phyloP scores from a whole-genome alignment of 2,888 invertebrate species.

The Thecocarcelia acutangulata region DNA sequence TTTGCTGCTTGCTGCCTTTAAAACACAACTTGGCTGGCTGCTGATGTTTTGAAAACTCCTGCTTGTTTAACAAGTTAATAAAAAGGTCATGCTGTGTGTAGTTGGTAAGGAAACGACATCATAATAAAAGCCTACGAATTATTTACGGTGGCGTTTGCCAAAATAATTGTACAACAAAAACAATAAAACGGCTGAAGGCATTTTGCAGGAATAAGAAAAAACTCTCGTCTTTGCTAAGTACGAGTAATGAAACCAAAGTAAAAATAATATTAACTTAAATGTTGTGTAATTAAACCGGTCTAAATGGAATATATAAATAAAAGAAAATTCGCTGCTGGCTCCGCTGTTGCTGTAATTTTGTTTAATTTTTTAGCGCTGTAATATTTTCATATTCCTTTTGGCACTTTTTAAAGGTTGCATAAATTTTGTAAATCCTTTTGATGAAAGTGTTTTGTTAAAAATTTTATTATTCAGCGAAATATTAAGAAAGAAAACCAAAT shows the following conservation, averaged over 20 bases:
- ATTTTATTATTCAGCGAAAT: too few relatives aligned
- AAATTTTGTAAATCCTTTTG: too few relatives aligned
- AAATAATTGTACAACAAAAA: conserved; percentile 2
- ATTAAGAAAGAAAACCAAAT: too few relatives aligned
- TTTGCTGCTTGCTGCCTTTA: background rate
- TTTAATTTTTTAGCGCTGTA: too few relatives aligned
- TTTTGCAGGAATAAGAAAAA: background rate
- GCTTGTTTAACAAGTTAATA: conserved; percentile 43
- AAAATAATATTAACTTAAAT: conserved; percentile 4
- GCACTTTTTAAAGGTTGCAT: background rate
- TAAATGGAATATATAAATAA: conserved; percentile 2
- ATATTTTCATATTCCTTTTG: background rate
- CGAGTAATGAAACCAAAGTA: background rate
- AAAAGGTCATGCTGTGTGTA: conserved; percentile 24
- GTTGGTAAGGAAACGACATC: conserved; percentile 26
- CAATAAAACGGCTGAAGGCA: background rate
- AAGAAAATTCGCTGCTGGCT: background rate
- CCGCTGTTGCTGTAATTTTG: too few relatives aligned
- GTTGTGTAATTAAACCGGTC: conserved; percentile 17
- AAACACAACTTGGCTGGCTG: background rate
- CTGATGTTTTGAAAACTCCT: background rate
- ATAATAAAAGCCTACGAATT: background rate
- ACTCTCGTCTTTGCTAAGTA: too few relatives aligned
- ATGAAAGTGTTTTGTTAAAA: too few relatives aligned
- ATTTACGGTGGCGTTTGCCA: conserved; percentile 18